These are phyloP conservation scores for Lamprologus lemairii DNA, from an alignment of 2,113 vertebrate species.

Conservation along the genomic window DNA sequence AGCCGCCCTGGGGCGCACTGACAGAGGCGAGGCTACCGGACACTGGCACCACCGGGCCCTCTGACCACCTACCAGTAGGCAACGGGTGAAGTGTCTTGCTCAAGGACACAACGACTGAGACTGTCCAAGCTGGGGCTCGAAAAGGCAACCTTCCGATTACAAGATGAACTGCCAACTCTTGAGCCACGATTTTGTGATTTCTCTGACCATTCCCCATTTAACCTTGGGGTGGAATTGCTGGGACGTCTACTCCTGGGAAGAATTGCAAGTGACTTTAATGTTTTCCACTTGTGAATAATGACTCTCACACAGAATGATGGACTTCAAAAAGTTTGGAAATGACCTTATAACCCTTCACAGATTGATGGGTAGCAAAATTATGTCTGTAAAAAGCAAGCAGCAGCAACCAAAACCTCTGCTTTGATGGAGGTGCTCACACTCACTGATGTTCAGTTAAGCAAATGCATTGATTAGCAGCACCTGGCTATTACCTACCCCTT, in stretches of 20 bases:
- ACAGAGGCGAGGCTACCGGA: not conserved
- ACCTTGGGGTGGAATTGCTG: not conserved
- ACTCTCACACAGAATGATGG: not conserved
- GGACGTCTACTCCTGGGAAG: not conserved
- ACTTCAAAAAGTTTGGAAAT: not conserved
- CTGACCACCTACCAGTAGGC: not conserved
- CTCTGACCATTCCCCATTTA: not conserved
- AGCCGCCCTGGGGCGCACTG: not conserved
- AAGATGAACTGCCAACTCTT: not conserved
- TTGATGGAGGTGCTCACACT: not conserved
- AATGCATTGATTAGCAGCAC: not conserved
- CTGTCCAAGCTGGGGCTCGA: not conserved
- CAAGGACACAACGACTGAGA: not conserved
- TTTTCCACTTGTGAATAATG: not conserved
- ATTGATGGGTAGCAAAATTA: not conserved
- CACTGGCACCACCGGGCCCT: not conserved
- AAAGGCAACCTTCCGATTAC: not conserved
- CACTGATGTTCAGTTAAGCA: not conserved
- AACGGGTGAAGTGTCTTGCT: not conserved
- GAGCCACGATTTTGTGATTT: not conserved
- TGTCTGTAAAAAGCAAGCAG: not conserved
- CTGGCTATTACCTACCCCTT: not conserved
- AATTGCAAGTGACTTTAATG: not conserved
- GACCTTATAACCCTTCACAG: not conserved
- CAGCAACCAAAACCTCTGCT: not conserved